Evolutionary conservation across 2,113 vertebrate genomes (phyloP).

Genomic region (Hippocampus guttulatus): DNA sequence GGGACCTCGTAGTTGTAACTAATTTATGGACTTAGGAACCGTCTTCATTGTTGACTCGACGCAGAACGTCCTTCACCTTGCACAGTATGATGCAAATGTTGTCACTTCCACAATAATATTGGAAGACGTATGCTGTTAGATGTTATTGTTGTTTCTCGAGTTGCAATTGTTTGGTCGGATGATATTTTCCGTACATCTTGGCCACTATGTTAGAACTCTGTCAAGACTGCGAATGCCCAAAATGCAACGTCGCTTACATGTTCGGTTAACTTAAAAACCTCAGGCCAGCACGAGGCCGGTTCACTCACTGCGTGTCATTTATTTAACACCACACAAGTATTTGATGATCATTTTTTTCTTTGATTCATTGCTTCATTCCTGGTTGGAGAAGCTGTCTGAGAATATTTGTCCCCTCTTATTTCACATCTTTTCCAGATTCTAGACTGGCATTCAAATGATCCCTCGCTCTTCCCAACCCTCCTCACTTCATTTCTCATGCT

Average conservation of each 20-base stretch:
- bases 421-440: slow-evolving; percentile 24
- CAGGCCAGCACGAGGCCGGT: not conserved
- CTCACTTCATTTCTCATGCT: slow-evolving; percentile 40
- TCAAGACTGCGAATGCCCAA: too few species aligned
- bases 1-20: not conserved
- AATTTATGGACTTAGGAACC: not conserved
- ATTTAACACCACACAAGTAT: too few species aligned
- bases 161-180: too few species aligned
- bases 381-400: slow-evolving; percentile 44
- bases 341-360: slow-evolving; percentile 9
- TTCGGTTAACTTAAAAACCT: too few species aligned
- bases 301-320: not conserved
- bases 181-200: too few species aligned
- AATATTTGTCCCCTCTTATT: slow-evolving; percentile 19
- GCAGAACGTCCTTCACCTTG: too few species aligned
- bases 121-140: too few species aligned
- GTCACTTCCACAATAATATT: too few species aligned
- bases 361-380: slow-evolving; percentile 64
- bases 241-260: too few species aligned
- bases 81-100: too few species aligned
- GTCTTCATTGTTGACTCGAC: not conserved
- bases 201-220: too few species aligned
- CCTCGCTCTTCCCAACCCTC: slow-evolving; percentile 17
- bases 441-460: slow-evolving; percentile 24
- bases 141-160: too few species aligned